A percentile compares a stretch with the other conserved stretches of the same genome.
Evolutionary conservation across 2,888 invertebrate genomes (phyloP).

Genomic region (Euzetes globulus): DNA sequence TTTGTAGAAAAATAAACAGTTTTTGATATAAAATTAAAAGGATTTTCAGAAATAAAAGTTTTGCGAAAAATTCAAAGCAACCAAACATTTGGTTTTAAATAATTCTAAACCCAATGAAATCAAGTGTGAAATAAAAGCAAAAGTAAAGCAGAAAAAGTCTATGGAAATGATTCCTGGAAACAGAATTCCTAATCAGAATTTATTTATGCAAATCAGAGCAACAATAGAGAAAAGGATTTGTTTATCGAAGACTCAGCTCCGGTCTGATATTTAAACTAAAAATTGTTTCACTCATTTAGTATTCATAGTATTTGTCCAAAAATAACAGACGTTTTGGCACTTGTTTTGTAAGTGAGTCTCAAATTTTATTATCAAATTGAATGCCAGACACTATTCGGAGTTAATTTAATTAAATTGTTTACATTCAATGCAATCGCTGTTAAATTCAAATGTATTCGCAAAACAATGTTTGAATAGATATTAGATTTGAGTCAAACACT

Average conservation of each 20-base stretch:
- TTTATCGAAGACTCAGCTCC: not conserved
- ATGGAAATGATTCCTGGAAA: no score
- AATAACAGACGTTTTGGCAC: not conserved
- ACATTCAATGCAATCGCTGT: not conserved
- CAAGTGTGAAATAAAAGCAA: not conserved
- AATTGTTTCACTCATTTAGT: not conserved
- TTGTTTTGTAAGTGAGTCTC: not conserved
- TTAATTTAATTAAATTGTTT: slow-evolving; percentile 28
- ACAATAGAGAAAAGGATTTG: not conserved
- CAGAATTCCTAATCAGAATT: not conserved
- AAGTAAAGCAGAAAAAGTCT: no score
- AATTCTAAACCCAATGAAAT: not conserved
- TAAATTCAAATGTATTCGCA: not conserved
- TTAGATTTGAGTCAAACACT: not conserved
- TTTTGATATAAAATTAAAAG: not conserved
- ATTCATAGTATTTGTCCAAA: slow-evolving; percentile 3
- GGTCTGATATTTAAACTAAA: not conserved
- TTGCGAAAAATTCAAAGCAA: no score
- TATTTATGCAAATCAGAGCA: not conserved
- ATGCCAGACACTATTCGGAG: slow-evolving; percentile 5
- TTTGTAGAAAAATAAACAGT: not conserved
- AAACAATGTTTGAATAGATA: no score
- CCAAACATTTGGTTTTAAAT: no score
- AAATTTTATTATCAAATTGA: slow-evolving; percentile 3
- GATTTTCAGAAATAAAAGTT: not conserved